phyloP scores from a whole-genome alignment of 2,797 vertebrate genomes.

The Mormyrus proboscirostris region DNA sequence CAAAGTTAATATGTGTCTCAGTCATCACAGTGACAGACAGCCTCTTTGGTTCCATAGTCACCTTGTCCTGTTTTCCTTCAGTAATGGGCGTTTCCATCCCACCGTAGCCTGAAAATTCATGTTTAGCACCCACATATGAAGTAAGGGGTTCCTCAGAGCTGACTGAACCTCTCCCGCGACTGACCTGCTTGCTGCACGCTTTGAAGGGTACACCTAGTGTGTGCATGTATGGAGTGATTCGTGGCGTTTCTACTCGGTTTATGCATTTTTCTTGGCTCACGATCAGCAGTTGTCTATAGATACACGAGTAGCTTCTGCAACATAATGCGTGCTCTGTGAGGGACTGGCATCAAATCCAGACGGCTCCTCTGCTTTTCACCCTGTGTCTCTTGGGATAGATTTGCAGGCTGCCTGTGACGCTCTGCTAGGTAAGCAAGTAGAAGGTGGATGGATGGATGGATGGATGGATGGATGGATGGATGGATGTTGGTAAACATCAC shows the following conservation, averaged over 20 bases:
- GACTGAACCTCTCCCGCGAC: background rate
- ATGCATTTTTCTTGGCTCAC: background rate
- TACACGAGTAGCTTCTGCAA: background rate
- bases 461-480: background rate
- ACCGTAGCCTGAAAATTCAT: constrained; percentile 69
- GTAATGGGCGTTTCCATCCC: constrained; percentile 66
- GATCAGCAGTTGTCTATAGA: background rate
- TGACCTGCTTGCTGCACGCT: background rate
- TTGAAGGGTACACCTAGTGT: background rate
- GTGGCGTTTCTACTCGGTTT: background rate
- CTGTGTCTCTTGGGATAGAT: background rate
- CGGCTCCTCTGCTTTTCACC: background rate
- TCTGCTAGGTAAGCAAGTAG: background rate
- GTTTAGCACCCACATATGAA: constrained; percentile 75
- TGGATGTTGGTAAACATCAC: background rate
- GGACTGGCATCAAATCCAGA: background rate
- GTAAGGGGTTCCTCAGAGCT: background rate
- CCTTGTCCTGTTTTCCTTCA: constrained; percentile 45
- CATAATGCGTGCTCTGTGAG: background rate
- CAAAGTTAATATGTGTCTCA: constrained; percentile 24
- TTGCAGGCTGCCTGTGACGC: background rate
- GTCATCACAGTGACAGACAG: constrained; percentile 26
- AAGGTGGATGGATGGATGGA: background rate
- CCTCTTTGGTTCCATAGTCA: constrained; percentile 24
- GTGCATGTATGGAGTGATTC: background rate